Percentiles rank a stretch among this genome's conserved stretches.
Evolutionary conservation across 1,140 invertebrate genomes (phyloP).

Genomic region (Zaprionus lachaisei): DNA sequence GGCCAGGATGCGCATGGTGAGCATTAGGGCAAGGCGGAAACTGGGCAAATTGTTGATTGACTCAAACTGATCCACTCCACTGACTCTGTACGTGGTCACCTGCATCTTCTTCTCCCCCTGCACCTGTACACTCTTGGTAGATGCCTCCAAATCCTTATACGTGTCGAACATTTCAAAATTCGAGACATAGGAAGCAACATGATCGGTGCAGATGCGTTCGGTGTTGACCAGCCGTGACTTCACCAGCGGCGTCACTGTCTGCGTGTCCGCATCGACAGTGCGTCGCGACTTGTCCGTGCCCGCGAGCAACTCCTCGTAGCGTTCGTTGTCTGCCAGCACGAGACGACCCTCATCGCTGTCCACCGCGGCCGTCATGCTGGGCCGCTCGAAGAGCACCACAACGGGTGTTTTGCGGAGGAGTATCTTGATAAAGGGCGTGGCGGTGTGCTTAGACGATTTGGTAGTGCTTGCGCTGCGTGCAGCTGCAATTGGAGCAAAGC

Average conservation of each 20-base stretch:
- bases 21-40: constrained; percentile 87
- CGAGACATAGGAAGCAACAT: constrained; percentile 88
- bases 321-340: constrained; percentile 87
- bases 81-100: constrained; percentile 78
- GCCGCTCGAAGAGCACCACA: constrained; percentile 87
- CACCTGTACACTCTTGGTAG: constrained; percentile 81
- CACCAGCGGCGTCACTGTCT: constrained; percentile 86
- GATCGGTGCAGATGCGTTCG: constrained; percentile 85
- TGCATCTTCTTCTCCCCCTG: constrained; percentile 83
- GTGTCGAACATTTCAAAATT: constrained; percentile 91
- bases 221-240: constrained; percentile 88
- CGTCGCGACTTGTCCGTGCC: constrained; percentile 88
- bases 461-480: constrained; percentile 8
- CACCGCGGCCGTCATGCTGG: constrained; percentile 87
- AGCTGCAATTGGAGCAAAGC: constrained; percentile 4
- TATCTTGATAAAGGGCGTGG: constrained; percentile 85
- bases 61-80: constrained; percentile 73
- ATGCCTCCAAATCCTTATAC: constrained; percentile 85
- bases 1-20: constrained; percentile 89
- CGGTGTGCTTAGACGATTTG: constrained; percentile 24
- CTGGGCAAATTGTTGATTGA: constrained; percentile 81
- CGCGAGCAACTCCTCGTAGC: constrained; percentile 87
- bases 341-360: constrained; percentile 86
- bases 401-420: constrained; percentile 88
- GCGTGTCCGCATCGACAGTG: constrained; percentile 87